phyloP scores from a whole-genome alignment of 2,113 vertebrate species.

The Dissostichus mawsoni region DNA sequence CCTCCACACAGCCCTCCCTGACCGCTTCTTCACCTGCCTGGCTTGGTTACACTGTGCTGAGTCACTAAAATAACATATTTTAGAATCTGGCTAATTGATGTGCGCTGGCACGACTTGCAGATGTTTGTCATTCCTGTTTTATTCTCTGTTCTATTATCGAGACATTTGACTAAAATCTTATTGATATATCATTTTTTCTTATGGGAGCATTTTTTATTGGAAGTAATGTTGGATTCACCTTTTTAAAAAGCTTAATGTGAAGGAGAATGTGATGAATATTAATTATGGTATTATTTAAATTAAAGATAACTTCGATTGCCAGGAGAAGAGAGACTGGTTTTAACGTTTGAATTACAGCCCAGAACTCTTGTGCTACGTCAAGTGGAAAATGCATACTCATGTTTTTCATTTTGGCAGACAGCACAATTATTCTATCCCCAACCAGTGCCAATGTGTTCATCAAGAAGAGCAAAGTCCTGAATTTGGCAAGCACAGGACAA shows the following conservation, averaged over 20 bases:
- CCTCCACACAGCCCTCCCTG: slow-evolving; percentile 2
- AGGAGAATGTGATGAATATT: not conserved
- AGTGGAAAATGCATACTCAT: not conserved
- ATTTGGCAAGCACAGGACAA: not conserved
- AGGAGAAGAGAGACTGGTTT: not conserved
- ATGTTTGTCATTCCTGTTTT: not conserved
- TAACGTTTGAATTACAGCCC: not conserved
- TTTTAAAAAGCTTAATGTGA: not conserved
- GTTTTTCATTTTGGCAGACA: not conserved
- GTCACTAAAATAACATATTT: slow-evolving; percentile 26
- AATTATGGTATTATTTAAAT: not conserved
- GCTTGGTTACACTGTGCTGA: slow-evolving; percentile 28
- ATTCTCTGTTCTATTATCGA: not conserved
- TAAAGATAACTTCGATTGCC: not conserved
- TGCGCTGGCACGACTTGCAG: not conserved
- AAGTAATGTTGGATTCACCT: not conserved
- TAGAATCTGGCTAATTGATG: slow-evolving; percentile 3
- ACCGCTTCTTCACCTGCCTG: slow-evolving; percentile 25
- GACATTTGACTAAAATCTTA: not conserved
- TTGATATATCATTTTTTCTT: not conserved
- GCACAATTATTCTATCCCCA: not conserved
- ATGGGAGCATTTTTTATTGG: not conserved
- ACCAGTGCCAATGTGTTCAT: not conserved
- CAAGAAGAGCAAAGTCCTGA: not conserved
- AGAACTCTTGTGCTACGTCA: not conserved